Base-by-base conservation (phyloP, 2,888 invertebrate species). In the Pyrrhosoma nymphula region DNA sequence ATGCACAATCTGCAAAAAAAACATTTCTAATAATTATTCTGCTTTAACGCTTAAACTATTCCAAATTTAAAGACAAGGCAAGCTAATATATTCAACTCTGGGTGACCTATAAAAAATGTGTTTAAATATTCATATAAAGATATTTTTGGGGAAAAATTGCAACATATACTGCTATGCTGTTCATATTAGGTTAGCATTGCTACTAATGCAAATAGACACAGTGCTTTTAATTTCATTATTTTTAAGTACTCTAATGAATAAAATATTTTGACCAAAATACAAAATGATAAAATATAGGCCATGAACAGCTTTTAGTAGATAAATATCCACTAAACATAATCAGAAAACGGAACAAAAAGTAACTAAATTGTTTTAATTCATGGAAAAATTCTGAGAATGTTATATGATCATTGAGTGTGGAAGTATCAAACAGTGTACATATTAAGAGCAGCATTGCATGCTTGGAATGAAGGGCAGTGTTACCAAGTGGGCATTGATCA, bases 1-100 rank as follows among this genome's bases (percentile, higher is more conserved):
- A 8, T 93, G 69, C 93, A 93, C 69, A 93, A 69, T 93, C 93
- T 93, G 93, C 75, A 93, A 93, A 75, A 91, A 47, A 47, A 91
- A 47, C 39, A 69, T 26, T 12, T 69, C 93, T 93, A 93, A 75
- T 91, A 23, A 93, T 69, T 47, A 93, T 55, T n/a, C 89, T 89
- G 39, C 69, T 93, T 47, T n/a, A 55, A 75, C 16, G 63, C 69
- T n/a, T 55, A 60, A 69, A 35, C 63, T 82, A 93, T 14, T 75
- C 30, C 69, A 69, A 75, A 75, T 39, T 47, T 93, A 47, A n/a
- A 12, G 23, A 39, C 63, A 93, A 69, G 55, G 60, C 20, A 63
- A 75, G 30, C n/a, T 63, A 47, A 93, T 16, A 12, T n/a, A 18
- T 47, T 39, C 30, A 39, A 91, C 60, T 91, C 35, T 60, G 39